A percentile compares a stretch with the other conserved stretches of the same genome.
phyloP scores from a whole-genome alignment of 2,797 vertebrate genomes.

The Syncerus caffer region DNA sequence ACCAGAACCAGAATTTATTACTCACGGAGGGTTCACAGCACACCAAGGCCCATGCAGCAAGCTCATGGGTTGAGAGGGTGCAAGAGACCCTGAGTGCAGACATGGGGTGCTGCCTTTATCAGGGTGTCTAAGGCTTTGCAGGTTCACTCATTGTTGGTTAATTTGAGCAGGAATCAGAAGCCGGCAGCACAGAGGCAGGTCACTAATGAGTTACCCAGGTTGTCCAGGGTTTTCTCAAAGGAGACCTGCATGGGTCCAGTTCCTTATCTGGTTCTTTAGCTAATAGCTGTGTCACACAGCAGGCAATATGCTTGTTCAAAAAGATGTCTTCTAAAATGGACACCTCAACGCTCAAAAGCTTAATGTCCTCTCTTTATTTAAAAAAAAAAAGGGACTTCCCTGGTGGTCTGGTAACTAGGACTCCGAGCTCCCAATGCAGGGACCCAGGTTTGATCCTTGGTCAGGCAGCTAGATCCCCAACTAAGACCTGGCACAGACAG shows the following conservation, averaged over 20 bases:
- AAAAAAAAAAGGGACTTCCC: not conserved
- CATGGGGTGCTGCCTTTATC: not conserved
- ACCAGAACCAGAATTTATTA: not conserved
- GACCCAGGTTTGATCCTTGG: not conserved
- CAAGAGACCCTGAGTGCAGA: not conserved
- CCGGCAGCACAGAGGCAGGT: not conserved
- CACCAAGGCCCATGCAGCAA: not conserved
- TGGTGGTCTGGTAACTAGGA: not conserved
- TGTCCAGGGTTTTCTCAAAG: not conserved
- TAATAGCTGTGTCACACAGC: not conserved
- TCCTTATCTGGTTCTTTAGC: not conserved
- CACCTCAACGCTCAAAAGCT: not conserved
- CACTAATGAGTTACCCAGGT: not conserved
- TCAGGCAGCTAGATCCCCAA: not conserved
- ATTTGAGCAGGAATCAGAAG: not conserved
- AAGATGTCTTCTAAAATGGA: not conserved
- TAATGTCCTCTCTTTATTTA: not conserved
- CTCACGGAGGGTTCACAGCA: not conserved
- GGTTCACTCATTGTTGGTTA: not conserved
- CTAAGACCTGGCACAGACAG: not conserved
- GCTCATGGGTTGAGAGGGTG: not conserved
- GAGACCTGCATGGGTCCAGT: not conserved
- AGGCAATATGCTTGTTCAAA: not conserved
- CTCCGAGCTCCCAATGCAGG: accelerated
- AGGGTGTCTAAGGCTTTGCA: not conserved